phyloP scores from a whole-genome alignment of 2,797 vertebrate species.

The Poeciliopsis presidionis region DNA sequence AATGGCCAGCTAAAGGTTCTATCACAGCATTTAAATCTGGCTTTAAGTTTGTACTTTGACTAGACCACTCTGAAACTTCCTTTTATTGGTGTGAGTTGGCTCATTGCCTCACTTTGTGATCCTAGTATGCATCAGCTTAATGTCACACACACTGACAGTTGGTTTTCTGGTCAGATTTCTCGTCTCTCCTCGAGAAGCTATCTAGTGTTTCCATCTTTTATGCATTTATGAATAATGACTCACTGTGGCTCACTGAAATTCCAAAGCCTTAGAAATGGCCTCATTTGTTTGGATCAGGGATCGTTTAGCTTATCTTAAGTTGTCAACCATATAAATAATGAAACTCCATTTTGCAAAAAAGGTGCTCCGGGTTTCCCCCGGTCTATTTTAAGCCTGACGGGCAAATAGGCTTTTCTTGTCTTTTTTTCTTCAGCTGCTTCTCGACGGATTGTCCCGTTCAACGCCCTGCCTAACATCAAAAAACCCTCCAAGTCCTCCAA shows the following conservation, averaged over 20 bases:
- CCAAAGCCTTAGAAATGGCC: not conserved
- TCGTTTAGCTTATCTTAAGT: not conserved
- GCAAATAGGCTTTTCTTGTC: too few species aligned
- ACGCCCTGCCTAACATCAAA: not conserved
- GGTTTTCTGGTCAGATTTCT: not conserved
- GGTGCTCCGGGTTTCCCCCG: not conserved
- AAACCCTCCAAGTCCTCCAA: not conserved
- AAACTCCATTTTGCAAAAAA: not conserved
- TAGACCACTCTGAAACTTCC: not conserved
- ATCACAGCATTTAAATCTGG: not conserved
- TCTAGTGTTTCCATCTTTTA: not conserved
- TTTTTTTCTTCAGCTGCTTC: conserved; percentile 47
- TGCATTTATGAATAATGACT: not conserved
- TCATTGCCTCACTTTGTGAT: not conserved
- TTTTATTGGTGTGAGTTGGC: not conserved
- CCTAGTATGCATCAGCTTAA: not conserved
- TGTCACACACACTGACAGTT: not conserved
- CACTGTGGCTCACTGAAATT: not conserved
- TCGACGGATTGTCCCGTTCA: conserved; percentile 16
- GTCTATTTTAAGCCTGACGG: too few species aligned
- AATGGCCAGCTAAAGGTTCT: not conserved
- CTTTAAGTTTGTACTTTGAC: not conserved
- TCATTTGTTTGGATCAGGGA: not conserved
- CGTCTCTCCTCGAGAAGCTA: not conserved
- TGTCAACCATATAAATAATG: not conserved